phyloP scores from a whole-genome alignment of 2,797 vertebrate species.

The Aulostomus chinensis region DNA sequence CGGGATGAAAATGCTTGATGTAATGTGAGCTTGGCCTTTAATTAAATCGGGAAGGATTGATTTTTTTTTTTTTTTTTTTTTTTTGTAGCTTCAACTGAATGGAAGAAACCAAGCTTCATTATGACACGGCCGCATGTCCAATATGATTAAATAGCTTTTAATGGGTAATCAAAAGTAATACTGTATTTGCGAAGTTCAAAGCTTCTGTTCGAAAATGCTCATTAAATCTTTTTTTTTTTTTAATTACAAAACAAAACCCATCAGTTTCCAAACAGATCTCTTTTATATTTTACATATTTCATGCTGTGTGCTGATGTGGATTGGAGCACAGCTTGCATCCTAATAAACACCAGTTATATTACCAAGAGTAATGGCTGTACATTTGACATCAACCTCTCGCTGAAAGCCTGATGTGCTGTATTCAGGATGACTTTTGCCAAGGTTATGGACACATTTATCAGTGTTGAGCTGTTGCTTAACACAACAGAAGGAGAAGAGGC shows the following conservation, averaged over 20 bases:
- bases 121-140: conserved; percentile 43
- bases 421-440: conserved; percentile 64
- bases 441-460: conserved; percentile 67
- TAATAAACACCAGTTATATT: conserved; percentile 34
- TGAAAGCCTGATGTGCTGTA: conserved; percentile 49
- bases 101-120: conserved; percentile 54
- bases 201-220: conserved; percentile 26
- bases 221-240: conserved; percentile 5
- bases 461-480: conserved; percentile 41
- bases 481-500: conserved; percentile 53
- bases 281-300: conserved; percentile 2
- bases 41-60: conserved; percentile 78
- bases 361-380: conserved; percentile 24
- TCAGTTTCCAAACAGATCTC: conserved; percentile 2
- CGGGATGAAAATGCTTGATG: conserved; percentile 56
- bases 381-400: conserved; percentile 44
- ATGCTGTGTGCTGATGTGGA: not conserved
- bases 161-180: conserved; percentile 49
- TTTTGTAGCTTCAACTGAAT: conserved; percentile 53
- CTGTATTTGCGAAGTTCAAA: conserved; percentile 19
- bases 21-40: conserved; percentile 80
- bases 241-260: not conserved
- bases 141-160: conserved; percentile 57
- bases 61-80: conserved; percentile 57
- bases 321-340: conserved; percentile 12